Conservation (phyloP, 2,888 invertebrate species). For the Herminia tarsipennalis region DNA sequence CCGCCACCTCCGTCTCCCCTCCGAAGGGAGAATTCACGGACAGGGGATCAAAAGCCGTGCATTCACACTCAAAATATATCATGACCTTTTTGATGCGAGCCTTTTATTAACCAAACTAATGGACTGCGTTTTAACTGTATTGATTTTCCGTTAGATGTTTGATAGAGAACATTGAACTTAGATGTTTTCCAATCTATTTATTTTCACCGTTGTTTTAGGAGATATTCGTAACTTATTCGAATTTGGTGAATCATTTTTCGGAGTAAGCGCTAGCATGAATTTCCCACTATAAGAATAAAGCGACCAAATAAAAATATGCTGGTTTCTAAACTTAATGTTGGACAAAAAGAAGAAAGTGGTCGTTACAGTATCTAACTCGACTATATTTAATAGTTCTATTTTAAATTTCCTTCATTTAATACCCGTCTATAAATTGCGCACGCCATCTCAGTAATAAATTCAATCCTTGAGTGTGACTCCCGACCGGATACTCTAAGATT, state of each 20-base stretch:
- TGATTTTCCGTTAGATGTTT: slow-evolving; percentile 14
- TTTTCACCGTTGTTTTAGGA: not conserved
- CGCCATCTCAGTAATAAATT: slow-evolving; percentile 37
- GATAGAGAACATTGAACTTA: not conserved
- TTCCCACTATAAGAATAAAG: no score
- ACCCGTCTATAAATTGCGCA: slow-evolving; percentile 18
- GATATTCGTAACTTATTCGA: no score
- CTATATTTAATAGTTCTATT: no score
- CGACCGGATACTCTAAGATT: slow-evolving; percentile 53
- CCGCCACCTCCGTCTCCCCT: slow-evolving; percentile 32
- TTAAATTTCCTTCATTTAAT: no score
- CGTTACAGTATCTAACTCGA: not conserved
- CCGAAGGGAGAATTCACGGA: slow-evolving; percentile 39
- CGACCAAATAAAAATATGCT: no score
- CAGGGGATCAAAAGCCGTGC: slow-evolving; percentile 57
- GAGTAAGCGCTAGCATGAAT: no score
- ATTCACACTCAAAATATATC: slow-evolving; percentile 57
- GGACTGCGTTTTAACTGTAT: slow-evolving; percentile 23
- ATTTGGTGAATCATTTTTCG: no score
- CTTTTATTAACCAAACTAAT: slow-evolving; percentile 42
- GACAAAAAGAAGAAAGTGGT: no score
- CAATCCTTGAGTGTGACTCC: slow-evolving; percentile 38
- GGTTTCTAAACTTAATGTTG: no score
- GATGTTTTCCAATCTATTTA: not conserved
- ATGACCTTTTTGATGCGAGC: slow-evolving; percentile 53